These are phyloP conservation scores for Dichetophora obliterata DNA, from an alignment of 2,888 invertebrate genomes.

Conservation along the genomic window DNA sequence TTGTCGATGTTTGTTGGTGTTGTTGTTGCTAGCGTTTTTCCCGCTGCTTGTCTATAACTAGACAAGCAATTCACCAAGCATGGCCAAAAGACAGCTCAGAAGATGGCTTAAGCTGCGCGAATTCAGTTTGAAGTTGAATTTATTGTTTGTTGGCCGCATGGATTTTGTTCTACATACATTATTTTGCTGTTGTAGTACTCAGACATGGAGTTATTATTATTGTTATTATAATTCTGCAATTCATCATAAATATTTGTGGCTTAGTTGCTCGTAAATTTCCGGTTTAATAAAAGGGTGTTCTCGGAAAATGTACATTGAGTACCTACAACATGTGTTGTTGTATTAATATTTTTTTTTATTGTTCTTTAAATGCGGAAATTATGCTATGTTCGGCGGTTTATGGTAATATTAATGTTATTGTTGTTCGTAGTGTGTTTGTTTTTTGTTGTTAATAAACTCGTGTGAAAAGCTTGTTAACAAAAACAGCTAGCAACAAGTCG, in stretches of 20 bases:
- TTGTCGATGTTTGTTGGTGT: neutral
- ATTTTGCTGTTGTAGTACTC: neutral
- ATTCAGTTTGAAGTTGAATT: neutral
- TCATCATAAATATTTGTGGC: constrained; percentile 62
- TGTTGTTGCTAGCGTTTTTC: no score
- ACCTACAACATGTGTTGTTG: no score
- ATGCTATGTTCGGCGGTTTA: no score
- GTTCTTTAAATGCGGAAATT: neutral
- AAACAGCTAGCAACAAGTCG: no score
- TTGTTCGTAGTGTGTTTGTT: no score
- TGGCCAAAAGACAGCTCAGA: neutral
- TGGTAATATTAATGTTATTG: no score
- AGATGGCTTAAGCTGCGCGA: neutral
- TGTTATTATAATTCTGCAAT: constrained; percentile 62
- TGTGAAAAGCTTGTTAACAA: no score
- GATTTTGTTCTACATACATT: constrained; percentile 13
- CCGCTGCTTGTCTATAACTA: neutral
- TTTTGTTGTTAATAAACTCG: no score
- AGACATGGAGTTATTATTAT: constrained; percentile 26
- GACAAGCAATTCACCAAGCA: no score
- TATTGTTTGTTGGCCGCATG: neutral
- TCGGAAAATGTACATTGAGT: neutral
- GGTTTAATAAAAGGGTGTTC: constrained; percentile 41
- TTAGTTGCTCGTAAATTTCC: constrained; percentile 44
- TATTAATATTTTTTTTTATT: neutral